phyloP scores from a whole-genome alignment of 2,888 invertebrate genomes.

The Tortricodes alternella region DNA sequence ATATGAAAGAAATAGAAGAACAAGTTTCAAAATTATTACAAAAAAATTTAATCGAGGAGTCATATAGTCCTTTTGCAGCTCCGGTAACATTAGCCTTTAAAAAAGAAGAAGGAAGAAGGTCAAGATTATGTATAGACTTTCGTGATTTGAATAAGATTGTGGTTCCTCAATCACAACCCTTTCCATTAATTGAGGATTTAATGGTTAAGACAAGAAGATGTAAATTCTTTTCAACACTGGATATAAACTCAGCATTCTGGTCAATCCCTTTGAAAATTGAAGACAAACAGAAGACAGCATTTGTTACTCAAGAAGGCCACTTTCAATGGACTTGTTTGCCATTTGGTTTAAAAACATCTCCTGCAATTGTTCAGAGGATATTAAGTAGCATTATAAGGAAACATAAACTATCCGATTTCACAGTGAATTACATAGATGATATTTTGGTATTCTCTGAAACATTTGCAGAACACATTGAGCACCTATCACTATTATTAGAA shows the following conservation, averaged over 20 bases:
- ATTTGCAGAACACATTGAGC: conserved; percentile 37
- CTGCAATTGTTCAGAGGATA: conserved; percentile 54
- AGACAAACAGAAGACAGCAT: conserved; percentile 42
- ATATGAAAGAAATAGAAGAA: conserved; percentile 34
- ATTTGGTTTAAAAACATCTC: conserved; percentile 52
- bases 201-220: conserved; percentile 41
- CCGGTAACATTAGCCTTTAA: conserved; percentile 37
- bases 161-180: conserved; percentile 41
- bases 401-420: conserved; percentile 29
- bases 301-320: conserved; percentile 41
- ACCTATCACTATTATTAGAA: conserved; percentile 34
- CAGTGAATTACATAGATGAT: conserved; percentile 33
- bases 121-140: conserved; percentile 46
- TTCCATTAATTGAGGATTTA: conserved; percentile 43
- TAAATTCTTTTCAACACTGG: conserved; percentile 41
- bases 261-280: conserved; percentile 43
- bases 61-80: conserved; percentile 38
- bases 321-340: conserved; percentile 50
- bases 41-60: conserved; percentile 36
- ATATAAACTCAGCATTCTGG: conserved; percentile 51
- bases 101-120: conserved; percentile 38
- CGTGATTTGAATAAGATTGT: conserved; percentile 42
- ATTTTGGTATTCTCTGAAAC: conserved; percentile 37
- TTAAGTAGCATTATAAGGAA: conserved; percentile 41
- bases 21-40: conserved; percentile 33